Base-by-base conservation (phyloP, 2,113 vertebrate genomes). In the Petrocephalus microphthalmus region DNA sequence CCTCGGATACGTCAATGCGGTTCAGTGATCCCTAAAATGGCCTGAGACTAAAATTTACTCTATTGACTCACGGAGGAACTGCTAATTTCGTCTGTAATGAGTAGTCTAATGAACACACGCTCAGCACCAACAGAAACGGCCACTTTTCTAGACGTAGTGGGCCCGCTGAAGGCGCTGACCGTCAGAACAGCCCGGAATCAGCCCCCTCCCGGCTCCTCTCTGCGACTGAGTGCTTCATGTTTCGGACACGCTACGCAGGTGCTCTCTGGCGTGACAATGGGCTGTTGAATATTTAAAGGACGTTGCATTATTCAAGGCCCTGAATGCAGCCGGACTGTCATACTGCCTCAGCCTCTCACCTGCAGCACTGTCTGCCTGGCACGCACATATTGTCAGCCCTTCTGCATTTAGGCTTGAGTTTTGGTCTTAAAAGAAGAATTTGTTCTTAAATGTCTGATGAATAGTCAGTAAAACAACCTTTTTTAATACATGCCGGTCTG, bases 211-310 rank as follows among this genome's bases (percentile, higher is more conserved):
- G 2, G 11, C 71, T 78, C 86, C 87, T 42, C n/a, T 67, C 88
- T 47, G 33, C 22, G 15, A 47, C 3, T 52, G 29, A 60, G 42
- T 29, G 11, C 78, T 82, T 56, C 56, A 81, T 81, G 87, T 25
- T 86, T 67, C 87, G 87, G 74, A 87, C 88, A 57, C 88, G 87
- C 84, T 86, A 89, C 49, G 49, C 89, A 90, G 87, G 90, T 90
- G 89, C 88, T 90, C 71, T 37, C 87, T 87, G 81, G 54, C 85
- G 88, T 37, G 88, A 81, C 29, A 88, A 90, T 89, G 88, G 84
- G 87, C 83, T 52, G 90, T 92, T 91, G 92, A 93, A 93, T 90
- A 91, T 93, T 93, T 88, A 93, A 91, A 87, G 89, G 87, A 33
- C 0, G 87, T 87, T 93, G 89, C 89, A 91, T 92, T 91, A 91